Conservation (phyloP, 2,113 vertebrate species). For the Eonycteris spelaea region DNA sequence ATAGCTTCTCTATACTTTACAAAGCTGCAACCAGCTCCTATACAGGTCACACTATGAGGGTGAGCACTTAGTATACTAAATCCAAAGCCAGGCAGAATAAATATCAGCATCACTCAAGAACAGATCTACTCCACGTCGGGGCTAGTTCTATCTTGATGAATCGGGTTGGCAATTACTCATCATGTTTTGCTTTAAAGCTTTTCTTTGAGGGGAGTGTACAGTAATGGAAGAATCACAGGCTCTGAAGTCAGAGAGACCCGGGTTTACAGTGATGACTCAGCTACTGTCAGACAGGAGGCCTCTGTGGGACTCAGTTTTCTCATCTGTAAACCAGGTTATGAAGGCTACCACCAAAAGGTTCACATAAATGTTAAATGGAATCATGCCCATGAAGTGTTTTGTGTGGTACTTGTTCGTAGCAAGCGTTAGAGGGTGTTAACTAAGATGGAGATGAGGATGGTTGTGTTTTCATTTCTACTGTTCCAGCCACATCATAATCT, state of each 20-base stretch:
- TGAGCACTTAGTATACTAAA: not conserved
- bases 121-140: not conserved
- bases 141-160: not conserved
- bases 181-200: not conserved
- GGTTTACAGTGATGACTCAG: not conserved
- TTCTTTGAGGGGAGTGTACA: not conserved
- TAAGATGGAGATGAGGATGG: not conserved
- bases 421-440: not conserved
- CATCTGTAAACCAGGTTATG: not conserved
- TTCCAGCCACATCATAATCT: not conserved
- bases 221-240: not conserved
- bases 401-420: not conserved
- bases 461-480: not conserved
- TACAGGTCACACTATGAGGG: not conserved
- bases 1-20: not conserved
- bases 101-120: not conserved
- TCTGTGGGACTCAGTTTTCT: not conserved
- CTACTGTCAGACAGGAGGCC: not conserved
- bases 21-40: not conserved
- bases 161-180: conserved; percentile 9
- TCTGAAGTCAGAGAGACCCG: not conserved
- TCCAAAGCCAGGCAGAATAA: not conserved
- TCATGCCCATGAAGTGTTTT: not conserved
- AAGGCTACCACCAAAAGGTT: not conserved
- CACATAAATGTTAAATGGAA: not conserved